phyloP scores from a whole-genome alignment of 2,888 invertebrate species.

The Phragmatobia fuliginosa region DNA sequence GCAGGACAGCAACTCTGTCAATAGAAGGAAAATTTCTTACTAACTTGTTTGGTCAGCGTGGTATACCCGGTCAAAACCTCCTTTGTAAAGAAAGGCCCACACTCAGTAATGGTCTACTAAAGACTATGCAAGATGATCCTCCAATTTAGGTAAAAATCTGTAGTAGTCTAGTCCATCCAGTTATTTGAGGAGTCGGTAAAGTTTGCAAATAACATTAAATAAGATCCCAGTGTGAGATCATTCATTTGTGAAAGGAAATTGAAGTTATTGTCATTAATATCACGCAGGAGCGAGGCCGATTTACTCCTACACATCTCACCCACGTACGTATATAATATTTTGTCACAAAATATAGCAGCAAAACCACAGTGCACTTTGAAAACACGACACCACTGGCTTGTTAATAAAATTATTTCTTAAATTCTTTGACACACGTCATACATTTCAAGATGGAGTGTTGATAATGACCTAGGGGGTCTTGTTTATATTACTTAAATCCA shows the following conservation, averaged over 20 bases:
- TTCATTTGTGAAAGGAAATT: slow-evolving; percentile 56
- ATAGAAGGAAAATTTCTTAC: no score
- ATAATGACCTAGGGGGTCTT: slow-evolving; percentile 28
- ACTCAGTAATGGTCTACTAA: no score
- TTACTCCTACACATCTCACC: slow-evolving; percentile 74
- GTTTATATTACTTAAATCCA: slow-evolving; percentile 26
- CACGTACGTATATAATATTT: slow-evolving; percentile 66
- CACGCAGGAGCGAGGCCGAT: slow-evolving; percentile 57
- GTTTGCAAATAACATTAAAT: slow-evolving; percentile 17
- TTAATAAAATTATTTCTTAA: slow-evolving; percentile 37
- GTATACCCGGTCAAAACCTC: no score
- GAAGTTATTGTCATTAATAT: slow-evolving; percentile 59
- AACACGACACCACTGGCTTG: slow-evolving; percentile 70
- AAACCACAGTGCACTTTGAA: slow-evolving; percentile 65
- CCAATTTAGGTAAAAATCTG: neutral
- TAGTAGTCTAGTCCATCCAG: neutral
- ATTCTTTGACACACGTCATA: slow-evolving; percentile 54
- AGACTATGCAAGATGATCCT: no score
- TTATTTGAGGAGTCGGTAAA: neutral
- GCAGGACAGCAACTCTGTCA: no score
- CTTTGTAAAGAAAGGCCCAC: no score
- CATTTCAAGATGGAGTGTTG: slow-evolving; percentile 32
- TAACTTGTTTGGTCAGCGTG: no score
- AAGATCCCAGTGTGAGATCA: slow-evolving; percentile 42
- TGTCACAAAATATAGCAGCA: slow-evolving; percentile 67